These are phyloP conservation scores for Sciaenops ocellatus DNA, from an alignment of 2,797 vertebrate genomes.

Conservation along the genomic window DNA sequence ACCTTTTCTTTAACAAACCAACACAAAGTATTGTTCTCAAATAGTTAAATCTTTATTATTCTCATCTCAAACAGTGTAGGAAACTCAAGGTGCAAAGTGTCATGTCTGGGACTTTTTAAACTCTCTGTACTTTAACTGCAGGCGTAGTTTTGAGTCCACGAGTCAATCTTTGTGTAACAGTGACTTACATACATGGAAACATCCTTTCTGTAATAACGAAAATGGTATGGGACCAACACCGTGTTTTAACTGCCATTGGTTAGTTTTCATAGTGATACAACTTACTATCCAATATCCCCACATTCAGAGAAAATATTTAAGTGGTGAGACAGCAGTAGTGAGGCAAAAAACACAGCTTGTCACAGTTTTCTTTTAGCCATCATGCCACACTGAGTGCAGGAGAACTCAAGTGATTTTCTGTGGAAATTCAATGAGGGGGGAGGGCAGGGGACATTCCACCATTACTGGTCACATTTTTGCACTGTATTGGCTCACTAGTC, in stretches of 20 bases:
- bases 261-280: background rate
- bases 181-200: constrained; percentile 17
- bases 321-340: background rate
- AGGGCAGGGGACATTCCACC: background rate
- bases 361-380: background rate
- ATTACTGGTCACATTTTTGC: background rate
- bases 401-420: background rate
- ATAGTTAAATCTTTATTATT: constrained; percentile 53
- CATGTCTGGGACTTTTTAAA: constrained; percentile 22
- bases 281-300: background rate
- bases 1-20: constrained; percentile 16
- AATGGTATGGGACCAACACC: background rate
- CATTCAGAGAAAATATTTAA: background rate
- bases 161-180: constrained; percentile 14
- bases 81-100: constrained; percentile 65
- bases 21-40: constrained; percentile 6
- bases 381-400: too few species aligned
- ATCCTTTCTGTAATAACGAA: constrained; percentile 12
- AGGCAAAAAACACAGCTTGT: background rate
- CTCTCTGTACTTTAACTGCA: constrained; percentile 16
- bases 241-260: background rate
- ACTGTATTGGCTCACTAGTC: background rate
- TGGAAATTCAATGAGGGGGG: background rate
- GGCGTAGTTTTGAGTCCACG: constrained; percentile 5
- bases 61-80: constrained; percentile 59